Conservation (phyloP, 1,140 invertebrate species). For the Tetranychus cinnabarinus region DNA sequence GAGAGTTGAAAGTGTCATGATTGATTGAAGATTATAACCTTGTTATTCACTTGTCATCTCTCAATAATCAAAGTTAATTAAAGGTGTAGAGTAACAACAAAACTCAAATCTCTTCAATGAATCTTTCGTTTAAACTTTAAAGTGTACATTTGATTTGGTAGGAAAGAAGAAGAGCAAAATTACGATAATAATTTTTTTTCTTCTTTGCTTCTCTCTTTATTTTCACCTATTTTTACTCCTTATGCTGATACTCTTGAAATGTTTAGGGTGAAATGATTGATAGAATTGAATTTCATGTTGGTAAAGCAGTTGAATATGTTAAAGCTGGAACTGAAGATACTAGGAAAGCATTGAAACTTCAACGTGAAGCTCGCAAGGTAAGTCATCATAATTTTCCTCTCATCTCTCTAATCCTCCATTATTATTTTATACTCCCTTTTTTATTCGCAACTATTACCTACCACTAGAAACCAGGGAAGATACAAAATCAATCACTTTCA, state of each 20-base stretch:
- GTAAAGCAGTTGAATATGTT: conserved; percentile 96
- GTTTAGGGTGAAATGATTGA: conserved; percentile 92
- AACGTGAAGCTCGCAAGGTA: conserved; percentile 71
- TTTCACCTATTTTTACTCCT: not conserved
- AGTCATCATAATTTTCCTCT: not conserved
- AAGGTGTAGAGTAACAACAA: too few relatives aligned
- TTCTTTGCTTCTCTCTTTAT: not conserved
- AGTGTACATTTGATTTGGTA: too few relatives aligned
- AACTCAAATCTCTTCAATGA: too few relatives aligned
- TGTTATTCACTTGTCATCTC: too few relatives aligned
- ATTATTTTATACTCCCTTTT: not conserved
- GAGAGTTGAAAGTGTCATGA: too few relatives aligned
- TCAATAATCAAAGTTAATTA: too few relatives aligned
- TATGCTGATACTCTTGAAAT: not conserved
- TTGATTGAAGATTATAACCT: too few relatives aligned
- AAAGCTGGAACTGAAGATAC: conserved; percentile 97
- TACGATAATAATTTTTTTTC: too few relatives aligned
- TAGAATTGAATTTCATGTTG: conserved; percentile 98
- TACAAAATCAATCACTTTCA: not conserved
- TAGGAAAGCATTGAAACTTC: conserved; percentile 98
- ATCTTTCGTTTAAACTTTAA: too few relatives aligned
- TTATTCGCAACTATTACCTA: not conserved
- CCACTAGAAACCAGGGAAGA: not conserved
- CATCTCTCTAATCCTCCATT: not conserved
- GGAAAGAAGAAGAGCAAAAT: too few relatives aligned